Evolutionary conservation across 1,140 invertebrate species (phyloP), one percentile per base, ranked within the genome.

Genomic region (Tyrophagus putrescentiae): DNA sequence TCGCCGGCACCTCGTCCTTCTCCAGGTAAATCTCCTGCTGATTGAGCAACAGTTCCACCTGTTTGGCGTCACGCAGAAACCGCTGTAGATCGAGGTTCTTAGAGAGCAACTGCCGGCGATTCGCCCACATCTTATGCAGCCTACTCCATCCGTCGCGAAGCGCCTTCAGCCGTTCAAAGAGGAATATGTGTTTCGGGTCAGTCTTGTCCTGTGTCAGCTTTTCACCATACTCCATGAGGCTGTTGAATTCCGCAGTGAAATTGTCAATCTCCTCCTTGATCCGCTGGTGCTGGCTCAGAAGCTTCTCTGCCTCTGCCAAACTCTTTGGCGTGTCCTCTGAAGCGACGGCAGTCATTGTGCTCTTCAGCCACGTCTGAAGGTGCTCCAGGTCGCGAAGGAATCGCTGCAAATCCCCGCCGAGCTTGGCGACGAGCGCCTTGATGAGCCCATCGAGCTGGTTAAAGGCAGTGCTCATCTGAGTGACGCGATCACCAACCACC

Each of bases 191-290:
- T 74, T 98, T 94, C 56, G 94, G 91, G 76, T 99, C 96, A 42
- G 71, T 74, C 64, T 80, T 77, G 63, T 72, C 90, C 60, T 84
- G 84, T 52, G 90, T 94, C 57, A 95, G 80, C 67, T 86, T 82
- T 69, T 97, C 91, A 52, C 96, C 96, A 71, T 97, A 98, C 67
- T 96, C 92, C 85, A 98, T 97, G 92, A 99, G 98, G 75, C 92
- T 93, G 64, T 84, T 84, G 71, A 96, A 97, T 71, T 98, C 95
- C 65, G 95, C 89, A 45, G 84, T 92, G 71, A 98, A 98, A 68
- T 95, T 96, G 71, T 98, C 92, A 67, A 99, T 98, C 74, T 99
- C 96, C 71, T 98, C 94, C 68, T 89, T 84, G 64, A 98, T 94
- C 62, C 87, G 89, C 74, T 95, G 89, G 75, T 99, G 96, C 65